Percentiles rank a stretch among this genome's conserved stretches.
Conservation (phyloP, 1,140 invertebrate species). For the Nebria ingens region DNA sequence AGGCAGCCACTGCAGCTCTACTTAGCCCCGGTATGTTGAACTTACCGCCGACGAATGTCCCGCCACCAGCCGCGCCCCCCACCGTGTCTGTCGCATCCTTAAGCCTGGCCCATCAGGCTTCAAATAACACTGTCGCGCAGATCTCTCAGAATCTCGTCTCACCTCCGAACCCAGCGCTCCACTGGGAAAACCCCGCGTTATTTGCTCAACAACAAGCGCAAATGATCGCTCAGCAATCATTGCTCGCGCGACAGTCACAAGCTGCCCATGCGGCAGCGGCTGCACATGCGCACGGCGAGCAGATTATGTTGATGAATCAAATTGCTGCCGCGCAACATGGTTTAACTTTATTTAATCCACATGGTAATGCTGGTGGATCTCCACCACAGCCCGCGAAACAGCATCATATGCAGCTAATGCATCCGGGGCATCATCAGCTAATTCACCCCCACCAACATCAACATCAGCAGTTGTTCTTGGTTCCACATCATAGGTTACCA, state of each 20-base stretch:
- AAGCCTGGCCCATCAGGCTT: constrained; percentile 28
- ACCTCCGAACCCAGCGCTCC: constrained; percentile 12
- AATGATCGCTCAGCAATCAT: constrained; percentile 35
- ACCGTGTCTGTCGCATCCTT: constrained; percentile 34
- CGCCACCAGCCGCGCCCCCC: constrained; percentile 36
- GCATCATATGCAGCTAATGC: constrained; percentile 22
- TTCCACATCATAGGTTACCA: constrained; percentile 25
- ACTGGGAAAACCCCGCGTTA: constrained; percentile 28
- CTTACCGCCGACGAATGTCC: constrained; percentile 38
- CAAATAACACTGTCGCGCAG: constrained; percentile 23
- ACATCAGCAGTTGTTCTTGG: constrained; percentile 36
- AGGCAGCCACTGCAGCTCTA: constrained; percentile 41
- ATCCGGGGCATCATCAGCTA: constrained; percentile 18
- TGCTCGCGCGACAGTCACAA: constrained; percentile 31
- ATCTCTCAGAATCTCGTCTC: constrained; percentile 20
- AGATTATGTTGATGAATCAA: constrained; percentile 29
- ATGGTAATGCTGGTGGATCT: constrained; percentile 24
- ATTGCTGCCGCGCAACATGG: constrained; percentile 26
- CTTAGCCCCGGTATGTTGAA: constrained; percentile 67
- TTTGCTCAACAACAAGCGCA: constrained; percentile 35
- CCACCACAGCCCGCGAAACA: constrained; percentile 14
- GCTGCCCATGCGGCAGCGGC: constrained; percentile 12
- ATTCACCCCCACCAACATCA: constrained; percentile 25
- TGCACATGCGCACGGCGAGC: constrained; percentile 27
- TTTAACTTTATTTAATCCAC: constrained; percentile 26